These are phyloP conservation scores for Diglossa cyanea DNA, from an alignment of 2,797 vertebrate genomes.

Conservation along the genomic window DNA sequence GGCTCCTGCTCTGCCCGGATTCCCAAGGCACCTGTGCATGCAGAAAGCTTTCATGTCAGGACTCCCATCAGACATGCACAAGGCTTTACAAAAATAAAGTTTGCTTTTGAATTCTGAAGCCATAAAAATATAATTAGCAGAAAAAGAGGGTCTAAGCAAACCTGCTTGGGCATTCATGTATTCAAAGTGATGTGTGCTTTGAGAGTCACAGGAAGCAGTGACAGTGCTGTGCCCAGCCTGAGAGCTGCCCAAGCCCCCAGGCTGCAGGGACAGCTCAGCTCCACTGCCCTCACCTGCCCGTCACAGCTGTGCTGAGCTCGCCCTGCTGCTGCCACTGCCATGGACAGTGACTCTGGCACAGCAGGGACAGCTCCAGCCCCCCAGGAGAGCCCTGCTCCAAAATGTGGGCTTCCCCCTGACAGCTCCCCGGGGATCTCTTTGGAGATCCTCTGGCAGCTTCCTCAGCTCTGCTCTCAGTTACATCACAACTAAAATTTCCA, in stretches of 20 bases:
- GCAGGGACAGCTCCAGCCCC: not conserved
- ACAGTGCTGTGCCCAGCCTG: not conserved
- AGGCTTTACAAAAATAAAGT: slow-evolving; percentile 1
- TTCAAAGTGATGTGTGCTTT: not conserved
- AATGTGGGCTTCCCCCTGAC: fast-evolving
- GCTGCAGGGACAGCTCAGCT: not conserved
- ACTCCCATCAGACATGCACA: not conserved
- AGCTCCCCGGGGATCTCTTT: not conserved
- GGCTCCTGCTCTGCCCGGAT: not conserved
- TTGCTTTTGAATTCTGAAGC: not conserved
- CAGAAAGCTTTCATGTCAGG: slow-evolving; percentile 12
- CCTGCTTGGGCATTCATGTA: not conserved
- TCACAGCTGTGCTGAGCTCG: not conserved
- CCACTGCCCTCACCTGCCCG: not conserved
- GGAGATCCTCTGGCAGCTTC: not conserved
- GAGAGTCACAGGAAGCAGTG: not conserved
- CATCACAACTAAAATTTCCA: not conserved
- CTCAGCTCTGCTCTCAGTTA: not conserved
- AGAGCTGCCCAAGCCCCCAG: not conserved
- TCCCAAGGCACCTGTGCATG: not conserved
- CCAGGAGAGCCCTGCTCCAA: not conserved
- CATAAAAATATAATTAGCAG: slow-evolving; percentile 15
- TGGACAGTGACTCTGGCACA: not conserved
- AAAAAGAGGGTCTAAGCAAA: not conserved
- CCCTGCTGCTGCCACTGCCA: not conserved